Evolutionary conservation across 1,140 invertebrate species (phyloP).

Genomic region (Papilio glaucus): DNA sequence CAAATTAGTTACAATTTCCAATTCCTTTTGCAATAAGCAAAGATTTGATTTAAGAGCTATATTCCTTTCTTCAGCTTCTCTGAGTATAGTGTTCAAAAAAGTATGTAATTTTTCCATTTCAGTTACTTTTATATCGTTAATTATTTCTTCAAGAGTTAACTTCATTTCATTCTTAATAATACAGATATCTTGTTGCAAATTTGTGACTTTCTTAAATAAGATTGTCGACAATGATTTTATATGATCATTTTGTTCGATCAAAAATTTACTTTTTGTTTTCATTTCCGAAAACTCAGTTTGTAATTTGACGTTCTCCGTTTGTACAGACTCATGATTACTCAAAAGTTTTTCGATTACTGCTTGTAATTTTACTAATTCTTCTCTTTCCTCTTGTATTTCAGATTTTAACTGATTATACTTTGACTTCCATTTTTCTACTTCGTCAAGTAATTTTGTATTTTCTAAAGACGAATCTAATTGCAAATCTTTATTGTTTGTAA

Average conservation of each 20-base stretch:
- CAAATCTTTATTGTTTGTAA: conserved; percentile 51
- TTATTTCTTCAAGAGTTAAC: conserved; percentile 47
- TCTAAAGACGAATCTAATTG: conserved; percentile 24
- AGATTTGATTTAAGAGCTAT: conserved; percentile 53
- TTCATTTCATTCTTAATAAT: conserved; percentile 54
- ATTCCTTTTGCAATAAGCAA: conserved; percentile 49
- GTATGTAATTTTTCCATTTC: conserved; percentile 48
- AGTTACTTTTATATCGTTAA: conserved; percentile 39
- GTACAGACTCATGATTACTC: conserved; percentile 66
- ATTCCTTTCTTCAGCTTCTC: conserved; percentile 42
- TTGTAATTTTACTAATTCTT: conserved; percentile 77
- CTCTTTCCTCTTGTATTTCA: conserved; percentile 78
- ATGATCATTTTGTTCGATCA: conserved; percentile 51
- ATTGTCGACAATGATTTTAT: conserved; percentile 33
- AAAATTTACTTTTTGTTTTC: conserved; percentile 52
- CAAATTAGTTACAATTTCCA: conserved; percentile 45
- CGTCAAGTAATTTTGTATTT: conserved; percentile 57
- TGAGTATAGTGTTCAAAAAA: conserved; percentile 41
- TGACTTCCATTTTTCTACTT: conserved; percentile 67
- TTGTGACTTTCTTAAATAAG: conserved; percentile 47
- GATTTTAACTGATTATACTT: conserved; percentile 69
- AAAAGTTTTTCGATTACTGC: conserved; percentile 79
- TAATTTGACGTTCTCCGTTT: conserved; percentile 65
- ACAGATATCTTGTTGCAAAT: conserved; percentile 49
- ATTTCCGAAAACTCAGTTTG: conserved; percentile 53